Evolutionary conservation across 2,113 vertebrate genomes (phyloP), one percentile per base, ranked within the genome.

Genomic region (Dipodomys stephensi): DNA sequence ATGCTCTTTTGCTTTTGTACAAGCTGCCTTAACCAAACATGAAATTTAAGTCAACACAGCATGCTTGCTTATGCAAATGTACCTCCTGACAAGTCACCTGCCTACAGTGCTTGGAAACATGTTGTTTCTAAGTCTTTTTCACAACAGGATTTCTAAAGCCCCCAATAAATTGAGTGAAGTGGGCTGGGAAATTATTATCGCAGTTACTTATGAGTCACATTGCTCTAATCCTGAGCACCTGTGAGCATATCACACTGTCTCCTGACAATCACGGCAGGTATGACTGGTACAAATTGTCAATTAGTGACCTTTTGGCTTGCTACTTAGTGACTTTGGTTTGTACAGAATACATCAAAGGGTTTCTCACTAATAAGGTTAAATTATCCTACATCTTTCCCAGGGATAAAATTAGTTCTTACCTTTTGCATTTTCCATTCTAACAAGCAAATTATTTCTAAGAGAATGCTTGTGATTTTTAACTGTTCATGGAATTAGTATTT

Each of bases 381-480:
- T 90, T 46, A 57, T 44, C 35, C 67, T 62, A 72, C 88, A 81
- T 72, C 18, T 30, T 64, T 81, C 49, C 78, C 68, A 60, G 28
- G 28, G 53, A 79, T 88, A 81, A 72, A 81, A 71, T 90, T 90
- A 72, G 18, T 82, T 73, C 67, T 81, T 90, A 90, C 28, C 78
- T 90, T 89, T 72, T 90, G 77, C 72, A 60, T 72, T 64, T 90
- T 73, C 53, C 5, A 72, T 32, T 90, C 72, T 72, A 72, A 90
- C 25, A 77, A n/a, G 72, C 25, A 84, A 77, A 91, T 91, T 84
- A 77, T 68, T 91, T 91, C 57, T 83, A 57, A 91, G 72, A 91
- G 19, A 91, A 84, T 84, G 46, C 44, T 39, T 67, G 35, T 44
- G 27, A 91, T 91, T 84, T n/a, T 84, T 19, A 76, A 25, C 23